Conservation (phyloP, 2,113 vertebrate genomes). For the Trinectes maculatus region DNA sequence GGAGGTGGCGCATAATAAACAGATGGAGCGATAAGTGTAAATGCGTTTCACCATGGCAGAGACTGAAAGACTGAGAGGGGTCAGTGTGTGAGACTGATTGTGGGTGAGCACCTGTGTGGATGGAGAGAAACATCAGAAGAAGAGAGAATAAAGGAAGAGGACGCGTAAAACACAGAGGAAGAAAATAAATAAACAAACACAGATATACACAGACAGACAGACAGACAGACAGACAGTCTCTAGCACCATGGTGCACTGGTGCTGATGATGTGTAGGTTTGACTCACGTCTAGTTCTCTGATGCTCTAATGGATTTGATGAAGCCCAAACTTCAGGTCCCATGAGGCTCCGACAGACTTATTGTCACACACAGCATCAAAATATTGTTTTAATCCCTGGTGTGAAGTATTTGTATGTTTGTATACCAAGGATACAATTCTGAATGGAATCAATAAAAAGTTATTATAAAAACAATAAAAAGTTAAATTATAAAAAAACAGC, state of each 20-base stretch:
- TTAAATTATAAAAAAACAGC: no score
- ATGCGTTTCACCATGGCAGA: conserved; percentile 58
- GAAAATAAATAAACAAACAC: neutral
- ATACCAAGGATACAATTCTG: no score
- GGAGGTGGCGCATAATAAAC: conserved; percentile 59
- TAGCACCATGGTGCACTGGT: conserved; percentile 17
- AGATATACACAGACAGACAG: neutral
- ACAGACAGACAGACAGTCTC: conserved; percentile 10
- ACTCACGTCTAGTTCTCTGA: conserved; percentile 32
- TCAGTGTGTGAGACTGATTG: conserved; percentile 36
- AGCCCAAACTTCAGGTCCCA: neutral
- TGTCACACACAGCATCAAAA: neutral
- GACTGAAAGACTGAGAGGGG: conserved; percentile 66
- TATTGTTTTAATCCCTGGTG: no score
- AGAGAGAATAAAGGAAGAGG: neutral
- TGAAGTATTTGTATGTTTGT: no score
- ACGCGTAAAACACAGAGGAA: neutral
- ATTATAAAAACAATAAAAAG: no score
- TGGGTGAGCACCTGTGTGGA: conserved; percentile 12
- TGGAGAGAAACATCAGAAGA: conserved; percentile 13
- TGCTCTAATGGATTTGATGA: neutral
- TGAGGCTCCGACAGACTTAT: neutral
- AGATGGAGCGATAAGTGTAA: conserved; percentile 72
- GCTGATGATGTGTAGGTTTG: conserved; percentile 27
- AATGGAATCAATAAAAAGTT: no score